Conservation (phyloP, 1,140 invertebrate genomes). For the Calosoma granatense region DNA sequence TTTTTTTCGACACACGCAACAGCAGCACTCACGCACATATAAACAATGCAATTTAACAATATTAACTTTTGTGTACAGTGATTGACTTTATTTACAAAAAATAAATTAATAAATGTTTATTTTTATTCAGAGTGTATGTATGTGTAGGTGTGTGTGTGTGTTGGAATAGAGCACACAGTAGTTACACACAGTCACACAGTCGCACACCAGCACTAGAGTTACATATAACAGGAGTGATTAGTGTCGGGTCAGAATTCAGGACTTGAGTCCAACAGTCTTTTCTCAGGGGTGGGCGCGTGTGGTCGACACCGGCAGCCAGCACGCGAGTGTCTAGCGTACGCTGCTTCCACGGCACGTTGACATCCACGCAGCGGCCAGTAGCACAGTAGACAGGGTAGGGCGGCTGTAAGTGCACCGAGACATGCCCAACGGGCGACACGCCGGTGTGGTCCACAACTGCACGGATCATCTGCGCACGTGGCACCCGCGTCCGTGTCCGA, state of each 20-base stretch:
- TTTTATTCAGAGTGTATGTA: background rate
- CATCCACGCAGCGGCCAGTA: slow-evolving; percentile 84
- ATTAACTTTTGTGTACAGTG: slow-evolving; percentile 3
- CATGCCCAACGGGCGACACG: slow-evolving; percentile 71
- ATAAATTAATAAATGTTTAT: slow-evolving; percentile 4
- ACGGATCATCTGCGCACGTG: slow-evolving; percentile 74
- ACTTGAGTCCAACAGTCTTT: slow-evolving; percentile 42
- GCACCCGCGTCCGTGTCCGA: slow-evolving; percentile 55
- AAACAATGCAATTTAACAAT: background rate
- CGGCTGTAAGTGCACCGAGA: slow-evolving; percentile 63
- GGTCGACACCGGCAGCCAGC: slow-evolving; percentile 45
- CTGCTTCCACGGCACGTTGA: slow-evolving; percentile 64
- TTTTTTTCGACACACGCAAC: background rate
- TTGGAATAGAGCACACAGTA: too few species aligned
- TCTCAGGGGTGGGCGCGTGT: slow-evolving; percentile 42
- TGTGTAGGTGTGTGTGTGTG: background rate
- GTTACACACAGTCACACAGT: background rate
- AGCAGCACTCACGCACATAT: background rate
- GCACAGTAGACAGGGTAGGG: slow-evolving; percentile 79
- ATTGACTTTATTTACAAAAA: slow-evolving; percentile 9
- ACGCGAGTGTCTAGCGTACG: slow-evolving; percentile 66
- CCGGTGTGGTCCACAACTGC: slow-evolving; percentile 65
- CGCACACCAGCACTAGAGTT: background rate
- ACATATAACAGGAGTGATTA: background rate
- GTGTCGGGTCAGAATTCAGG: slow-evolving; percentile 34